Base-by-base conservation (phyloP, 2,888 invertebrate species). In the Campopleginae sp. region DNA sequence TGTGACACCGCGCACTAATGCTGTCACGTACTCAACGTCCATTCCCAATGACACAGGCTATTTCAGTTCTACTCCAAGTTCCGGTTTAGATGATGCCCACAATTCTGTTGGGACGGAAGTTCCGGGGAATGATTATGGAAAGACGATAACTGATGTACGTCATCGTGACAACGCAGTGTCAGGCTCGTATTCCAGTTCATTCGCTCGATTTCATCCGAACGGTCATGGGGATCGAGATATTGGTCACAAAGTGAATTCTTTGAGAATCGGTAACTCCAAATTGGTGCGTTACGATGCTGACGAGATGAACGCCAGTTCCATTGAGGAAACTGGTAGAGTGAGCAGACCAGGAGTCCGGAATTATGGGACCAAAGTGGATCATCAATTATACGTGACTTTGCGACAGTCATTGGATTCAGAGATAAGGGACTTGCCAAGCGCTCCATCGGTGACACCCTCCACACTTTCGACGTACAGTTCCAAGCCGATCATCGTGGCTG, bases 401-500 rank as follows among this genome's bases (percentile, higher is more conserved):
- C 51, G 81, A 74, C 79, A 82, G 63, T 72, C 85, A 2, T 75
- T 80, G 42, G 82, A 85, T 2, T 42, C 79, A 42, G 76, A 85
- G 51, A 63, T 85, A 31, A 44, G 54, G 38, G 68, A 71, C 14
- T 78, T 66, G 6, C 27, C 80, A 46, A 19, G 71, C 4, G 76
- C 54, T 44, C 61, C 74, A 4, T 80, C 83, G 14, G 70, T 31
- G 51, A 61, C 65, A 31, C 61, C 68, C n/a, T 58, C 54, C 54
- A 81, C 78, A 51, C 80, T 63, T 12, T 74, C 78, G 71, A 85
- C 58, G 6, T 80, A 75, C 91, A 75, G 92, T 46, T 88, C 89
- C 0, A 91, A 90, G 17, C 93, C 93, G 8, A 93, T 93, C 19
- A 89, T 93, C 0, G 93, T 93, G 0, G 89, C 91, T 0, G 93